phyloP scores from a whole-genome alignment of 2,113 vertebrate species.

The Cheilinus undulatus region DNA sequence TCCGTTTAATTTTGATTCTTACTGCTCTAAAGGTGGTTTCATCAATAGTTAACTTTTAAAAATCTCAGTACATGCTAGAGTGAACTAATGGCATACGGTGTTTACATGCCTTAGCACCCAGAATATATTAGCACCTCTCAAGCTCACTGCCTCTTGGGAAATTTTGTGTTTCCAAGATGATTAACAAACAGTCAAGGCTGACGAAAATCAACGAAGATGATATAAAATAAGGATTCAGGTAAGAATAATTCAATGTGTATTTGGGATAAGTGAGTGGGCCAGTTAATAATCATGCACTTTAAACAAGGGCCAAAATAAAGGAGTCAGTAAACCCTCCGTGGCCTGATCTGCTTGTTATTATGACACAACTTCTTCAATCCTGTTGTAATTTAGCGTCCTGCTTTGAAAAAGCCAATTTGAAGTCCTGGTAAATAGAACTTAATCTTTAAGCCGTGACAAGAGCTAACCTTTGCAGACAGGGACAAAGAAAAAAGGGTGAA shows the following conservation, averaged over 20 bases:
- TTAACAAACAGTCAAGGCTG: background rate
- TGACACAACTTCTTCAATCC: too few relatives aligned
- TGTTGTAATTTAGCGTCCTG: background rate
- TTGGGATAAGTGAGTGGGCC: background rate
- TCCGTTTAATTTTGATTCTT: too few relatives aligned
- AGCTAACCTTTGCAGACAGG: too few relatives aligned
- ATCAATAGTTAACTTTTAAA: background rate
- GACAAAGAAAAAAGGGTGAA: background rate
- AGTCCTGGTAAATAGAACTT: too few relatives aligned
- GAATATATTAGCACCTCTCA: background rate
- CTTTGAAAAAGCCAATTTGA: background rate
- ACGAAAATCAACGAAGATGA: background rate
- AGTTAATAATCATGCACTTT: background rate
- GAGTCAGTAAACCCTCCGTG: background rate
- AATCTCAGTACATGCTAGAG: background rate
- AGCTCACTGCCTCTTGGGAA: background rate
- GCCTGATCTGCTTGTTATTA: too few relatives aligned
- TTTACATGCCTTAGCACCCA: constrained; percentile 5
- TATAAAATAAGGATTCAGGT: background rate
- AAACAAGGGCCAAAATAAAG: background rate
- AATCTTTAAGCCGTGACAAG: too few relatives aligned
- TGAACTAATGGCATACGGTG: background rate
- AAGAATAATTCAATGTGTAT: background rate
- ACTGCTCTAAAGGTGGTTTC: too few relatives aligned
- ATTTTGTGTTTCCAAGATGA: background rate